Evolutionary conservation across 2,797 vertebrate genomes (phyloP).

Genomic region (Myotis planiceps): DNA sequence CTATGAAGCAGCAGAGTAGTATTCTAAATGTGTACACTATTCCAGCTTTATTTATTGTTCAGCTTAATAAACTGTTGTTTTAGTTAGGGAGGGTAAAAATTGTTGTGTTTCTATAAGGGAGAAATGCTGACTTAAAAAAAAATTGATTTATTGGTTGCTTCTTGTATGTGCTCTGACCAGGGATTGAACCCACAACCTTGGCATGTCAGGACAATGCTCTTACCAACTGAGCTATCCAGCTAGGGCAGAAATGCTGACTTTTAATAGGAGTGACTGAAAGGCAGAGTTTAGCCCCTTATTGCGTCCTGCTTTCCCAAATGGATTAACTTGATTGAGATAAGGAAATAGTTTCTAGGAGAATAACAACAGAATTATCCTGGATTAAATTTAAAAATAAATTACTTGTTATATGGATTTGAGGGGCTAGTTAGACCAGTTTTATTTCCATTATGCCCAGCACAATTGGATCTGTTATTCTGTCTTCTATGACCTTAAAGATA

Average conservation of each 20-base stretch:
- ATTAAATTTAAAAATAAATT: slow-evolving; percentile 48
- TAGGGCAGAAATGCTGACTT: not conserved
- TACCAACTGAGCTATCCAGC: not conserved
- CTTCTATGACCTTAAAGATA: not conserved
- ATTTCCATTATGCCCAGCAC: slow-evolving; percentile 24
- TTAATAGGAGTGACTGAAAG: not conserved
- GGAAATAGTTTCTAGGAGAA: slow-evolving; percentile 28
- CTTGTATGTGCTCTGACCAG: not conserved
- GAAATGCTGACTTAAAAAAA: not conserved
- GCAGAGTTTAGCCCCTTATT: not conserved
- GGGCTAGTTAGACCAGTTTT: slow-evolving; percentile 19
- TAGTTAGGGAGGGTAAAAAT: not conserved
- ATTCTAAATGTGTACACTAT: not conserved
- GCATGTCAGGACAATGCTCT: not conserved
- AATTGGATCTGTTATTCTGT: slow-evolving; percentile 25
- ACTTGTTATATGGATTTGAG: not conserved
- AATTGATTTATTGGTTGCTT: not conserved
- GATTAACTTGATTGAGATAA: slow-evolving; percentile 11
- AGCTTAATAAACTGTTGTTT: slow-evolving; percentile 5
- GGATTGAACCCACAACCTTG: not conserved
- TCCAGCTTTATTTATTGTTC: slow-evolving; percentile 7
- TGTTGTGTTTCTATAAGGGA: not conserved
- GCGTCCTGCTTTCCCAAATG: not conserved
- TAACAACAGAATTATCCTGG: slow-evolving; percentile 33
- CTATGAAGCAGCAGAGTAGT: not conserved